Percentiles rank a stretch among this genome's conserved stretches.
Evolutionary conservation across 2,888 invertebrate species (phyloP).

Genomic region (Cotesia congregata): DNA sequence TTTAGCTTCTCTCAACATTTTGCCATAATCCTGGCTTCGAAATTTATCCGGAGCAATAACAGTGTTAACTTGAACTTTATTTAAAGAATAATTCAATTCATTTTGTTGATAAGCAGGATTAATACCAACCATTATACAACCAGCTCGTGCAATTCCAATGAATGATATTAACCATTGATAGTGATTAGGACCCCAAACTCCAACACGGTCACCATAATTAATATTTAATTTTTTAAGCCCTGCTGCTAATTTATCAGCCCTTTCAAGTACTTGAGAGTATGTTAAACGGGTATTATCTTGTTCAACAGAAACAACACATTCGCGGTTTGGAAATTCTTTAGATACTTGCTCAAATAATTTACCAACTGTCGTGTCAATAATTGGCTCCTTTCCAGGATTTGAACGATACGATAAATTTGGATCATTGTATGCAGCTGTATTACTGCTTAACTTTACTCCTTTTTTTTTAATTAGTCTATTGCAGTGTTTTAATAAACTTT

Average conservation of each 20-base stretch:
- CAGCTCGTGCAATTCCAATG: slow-evolving; percentile 80
- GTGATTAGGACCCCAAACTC: slow-evolving; percentile 85
- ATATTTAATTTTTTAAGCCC: slow-evolving; percentile 81
- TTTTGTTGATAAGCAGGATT: slow-evolving; percentile 81
- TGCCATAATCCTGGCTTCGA: slow-evolving; percentile 78
- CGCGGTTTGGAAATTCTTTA: slow-evolving; percentile 72
- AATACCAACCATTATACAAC: slow-evolving; percentile 81
- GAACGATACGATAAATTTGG: slow-evolving; percentile 69
- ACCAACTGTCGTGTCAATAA: slow-evolving; percentile 74
- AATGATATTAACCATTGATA: slow-evolving; percentile 83
- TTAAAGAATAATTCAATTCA: slow-evolving; percentile 81
- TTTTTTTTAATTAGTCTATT: neutral
- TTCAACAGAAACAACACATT: slow-evolving; percentile 74
- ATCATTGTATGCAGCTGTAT: neutral
- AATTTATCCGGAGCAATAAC: slow-evolving; percentile 77
- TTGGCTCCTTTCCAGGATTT: slow-evolving; percentile 71
- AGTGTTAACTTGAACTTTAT: slow-evolving; percentile 79
- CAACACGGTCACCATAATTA: slow-evolving; percentile 80
- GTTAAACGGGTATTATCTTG: slow-evolving; percentile 72
- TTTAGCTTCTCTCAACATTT: slow-evolving; percentile 71
- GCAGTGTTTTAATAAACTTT: neutral
- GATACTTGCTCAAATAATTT: slow-evolving; percentile 73
- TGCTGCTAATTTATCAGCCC: slow-evolving; percentile 81
- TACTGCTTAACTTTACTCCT: neutral
- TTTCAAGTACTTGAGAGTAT: slow-evolving; percentile 71